Percentiles rank a stretch among this genome's conserved stretches.
Evolutionary conservation across 2,888 invertebrate genomes (phyloP).

Genomic region (Lasius fuliginosus): DNA sequence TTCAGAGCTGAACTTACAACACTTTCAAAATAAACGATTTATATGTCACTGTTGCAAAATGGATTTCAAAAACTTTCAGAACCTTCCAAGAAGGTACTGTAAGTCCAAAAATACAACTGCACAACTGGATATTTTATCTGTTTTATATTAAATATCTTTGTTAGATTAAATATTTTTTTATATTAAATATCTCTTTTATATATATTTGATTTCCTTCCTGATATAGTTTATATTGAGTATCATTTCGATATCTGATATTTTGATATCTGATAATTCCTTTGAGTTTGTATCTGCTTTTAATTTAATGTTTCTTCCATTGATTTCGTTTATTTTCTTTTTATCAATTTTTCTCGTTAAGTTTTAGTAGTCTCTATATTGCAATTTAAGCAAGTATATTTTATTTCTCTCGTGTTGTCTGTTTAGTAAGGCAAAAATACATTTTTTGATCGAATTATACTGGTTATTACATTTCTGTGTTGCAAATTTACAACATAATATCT

Average conservation of each 20-base stretch:
- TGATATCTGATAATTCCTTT: not conserved
- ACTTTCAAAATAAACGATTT: slow-evolving; percentile 48
- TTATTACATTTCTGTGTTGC: not conserved
- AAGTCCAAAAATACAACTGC: slow-evolving; percentile 29
- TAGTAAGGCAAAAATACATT: not conserved
- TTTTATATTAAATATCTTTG: slow-evolving; percentile 26
- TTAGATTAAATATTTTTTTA: not conserved
- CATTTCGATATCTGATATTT: too few relatives aligned
- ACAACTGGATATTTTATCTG: slow-evolving; percentile 4
- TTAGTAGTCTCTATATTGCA: not conserved
- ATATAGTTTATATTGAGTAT: not conserved
- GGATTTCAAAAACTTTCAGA: slow-evolving; percentile 38
- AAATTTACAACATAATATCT: not conserved
- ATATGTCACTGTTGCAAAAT: slow-evolving; percentile 38
- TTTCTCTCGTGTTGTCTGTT: not conserved
- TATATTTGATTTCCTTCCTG: not conserved
- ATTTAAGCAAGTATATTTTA: not conserved
- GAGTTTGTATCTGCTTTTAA: not conserved
- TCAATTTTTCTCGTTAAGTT: slow-evolving; percentile 5
- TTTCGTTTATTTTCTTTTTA: not conserved
- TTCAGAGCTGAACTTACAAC: slow-evolving; percentile 32
- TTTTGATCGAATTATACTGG: slow-evolving; percentile 25
- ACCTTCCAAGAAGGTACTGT: not conserved
- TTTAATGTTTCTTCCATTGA: slow-evolving; percentile 9
- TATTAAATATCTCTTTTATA: not conserved